phyloP scores from a whole-genome alignment of 2,113 vertebrate genomes.

The Nothocercus nigrocapillus region DNA sequence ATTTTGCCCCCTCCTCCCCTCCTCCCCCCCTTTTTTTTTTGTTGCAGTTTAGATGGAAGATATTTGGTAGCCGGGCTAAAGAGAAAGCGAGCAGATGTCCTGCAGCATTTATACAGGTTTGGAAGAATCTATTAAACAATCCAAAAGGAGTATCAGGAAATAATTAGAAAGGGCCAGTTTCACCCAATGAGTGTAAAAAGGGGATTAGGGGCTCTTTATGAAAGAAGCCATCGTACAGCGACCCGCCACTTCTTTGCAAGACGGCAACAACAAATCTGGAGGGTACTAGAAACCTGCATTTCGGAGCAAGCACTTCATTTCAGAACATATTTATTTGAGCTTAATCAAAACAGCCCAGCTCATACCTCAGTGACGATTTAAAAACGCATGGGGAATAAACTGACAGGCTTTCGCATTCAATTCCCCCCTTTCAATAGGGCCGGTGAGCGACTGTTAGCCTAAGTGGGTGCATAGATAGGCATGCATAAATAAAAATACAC shows the following conservation, averaged over 20 bases:
- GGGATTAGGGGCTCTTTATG: slow-evolving; percentile 59
- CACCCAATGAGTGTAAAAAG: slow-evolving; percentile 21
- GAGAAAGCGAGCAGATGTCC: slow-evolving; percentile 78
- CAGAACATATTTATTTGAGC: not conserved
- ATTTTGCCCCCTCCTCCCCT: no score
- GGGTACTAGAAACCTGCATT: slow-evolving; percentile 29
- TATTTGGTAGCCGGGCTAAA: slow-evolving; percentile 80
- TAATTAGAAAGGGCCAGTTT: slow-evolving; percentile 47
- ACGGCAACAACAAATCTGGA: slow-evolving; percentile 25
- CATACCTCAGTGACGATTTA: not conserved
- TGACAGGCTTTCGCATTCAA: not conserved
- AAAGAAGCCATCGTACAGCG: slow-evolving; percentile 14
- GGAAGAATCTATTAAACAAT: slow-evolving; percentile 67
- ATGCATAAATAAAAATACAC: not conserved
- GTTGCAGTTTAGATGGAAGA: slow-evolving; percentile 78
- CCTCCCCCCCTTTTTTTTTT: no score
- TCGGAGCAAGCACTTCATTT: slow-evolving; percentile 20
- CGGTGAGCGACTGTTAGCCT: not conserved
- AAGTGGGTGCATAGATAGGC: accelerated
- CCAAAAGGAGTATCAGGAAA: slow-evolving; percentile 35
- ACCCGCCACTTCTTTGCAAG: not conserved
- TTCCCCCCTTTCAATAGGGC: not conserved
- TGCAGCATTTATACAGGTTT: slow-evolving; percentile 61
- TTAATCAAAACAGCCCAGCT: not conserved
- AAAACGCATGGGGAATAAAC: not conserved